Percentiles rank a stretch among this genome's conserved stretches.
Evolutionary conservation across 2,888 invertebrate genomes (phyloP).

Genomic region (Zeuzera pyrina): DNA sequence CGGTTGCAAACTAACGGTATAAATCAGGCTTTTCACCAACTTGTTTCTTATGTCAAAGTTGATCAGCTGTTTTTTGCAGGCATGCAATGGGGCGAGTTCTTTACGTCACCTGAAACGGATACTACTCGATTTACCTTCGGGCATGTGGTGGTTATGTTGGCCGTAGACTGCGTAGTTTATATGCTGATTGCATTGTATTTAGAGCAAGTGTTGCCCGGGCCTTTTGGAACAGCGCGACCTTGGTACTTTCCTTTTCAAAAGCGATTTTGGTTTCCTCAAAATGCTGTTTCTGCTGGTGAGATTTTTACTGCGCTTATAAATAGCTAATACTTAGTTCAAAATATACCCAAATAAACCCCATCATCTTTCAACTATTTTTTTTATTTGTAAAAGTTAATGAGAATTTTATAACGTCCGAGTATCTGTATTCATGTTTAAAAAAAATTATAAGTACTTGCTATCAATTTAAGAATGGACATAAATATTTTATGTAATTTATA

Average conservation of each 20-base stretch:
- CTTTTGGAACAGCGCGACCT: conserved; percentile 85
- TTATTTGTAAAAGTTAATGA: too few relatives aligned
- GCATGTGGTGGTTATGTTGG: conserved; percentile 79
- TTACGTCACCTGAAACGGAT: conserved; percentile 75
- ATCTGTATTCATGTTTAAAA: too few relatives aligned
- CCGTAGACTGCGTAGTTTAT: conserved; percentile 80
- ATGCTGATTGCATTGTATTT: conserved; percentile 86
- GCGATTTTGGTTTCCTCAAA: conserved; percentile 64
- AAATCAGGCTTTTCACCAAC: too few relatives aligned
- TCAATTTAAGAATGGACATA: too few relatives aligned
- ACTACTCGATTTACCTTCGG: conserved; percentile 79
- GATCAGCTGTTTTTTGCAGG: conserved; percentile 35
- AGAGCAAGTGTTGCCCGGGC: conserved; percentile 90
- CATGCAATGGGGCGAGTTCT: conserved; percentile 77
- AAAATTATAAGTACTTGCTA: too few relatives aligned
- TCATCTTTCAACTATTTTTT: too few relatives aligned
- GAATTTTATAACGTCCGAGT: too few relatives aligned
- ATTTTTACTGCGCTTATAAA: too few relatives aligned
- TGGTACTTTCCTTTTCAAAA: conserved; percentile 85
- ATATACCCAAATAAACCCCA: too few relatives aligned
- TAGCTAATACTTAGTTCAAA: too few relatives aligned
- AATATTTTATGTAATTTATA: not conserved
- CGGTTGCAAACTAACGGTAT: too few relatives aligned
- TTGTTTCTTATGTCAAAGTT: not conserved
- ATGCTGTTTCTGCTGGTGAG: not conserved